These are phyloP conservation scores for Ametastegia equiseti DNA, from an alignment of 2,888 invertebrate genomes.

Conservation along the genomic window DNA sequence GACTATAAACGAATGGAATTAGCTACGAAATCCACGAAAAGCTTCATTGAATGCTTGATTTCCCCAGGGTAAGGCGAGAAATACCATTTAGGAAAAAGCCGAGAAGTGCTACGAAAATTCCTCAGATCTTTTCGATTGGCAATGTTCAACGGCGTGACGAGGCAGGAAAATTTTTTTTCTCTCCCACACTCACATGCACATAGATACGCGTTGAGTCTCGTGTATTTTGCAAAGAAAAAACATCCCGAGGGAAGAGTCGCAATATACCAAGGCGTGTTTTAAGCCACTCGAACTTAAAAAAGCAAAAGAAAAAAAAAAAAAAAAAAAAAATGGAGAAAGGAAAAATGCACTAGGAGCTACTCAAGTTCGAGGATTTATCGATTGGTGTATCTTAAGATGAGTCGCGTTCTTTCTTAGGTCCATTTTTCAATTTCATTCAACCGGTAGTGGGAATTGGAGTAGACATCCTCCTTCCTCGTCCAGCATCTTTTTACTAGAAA, in stretches of 20 bases:
- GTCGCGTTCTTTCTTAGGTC: slow-evolving; percentile 26
- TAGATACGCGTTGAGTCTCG: not conserved
- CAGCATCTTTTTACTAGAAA: slow-evolving; percentile 14
- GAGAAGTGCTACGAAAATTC: not conserved
- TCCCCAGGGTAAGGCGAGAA: slow-evolving; percentile 66
- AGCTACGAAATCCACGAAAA: slow-evolving; percentile 61
- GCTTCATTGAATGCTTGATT: slow-evolving; percentile 68
- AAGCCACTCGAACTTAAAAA: not conserved
- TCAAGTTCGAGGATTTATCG: slow-evolving; percentile 19
- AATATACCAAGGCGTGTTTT: slow-evolving; percentile 24
- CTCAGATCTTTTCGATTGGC: slow-evolving; percentile 33
- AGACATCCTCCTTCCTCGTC: not conserved
- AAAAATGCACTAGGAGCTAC: slow-evolving; percentile 13
- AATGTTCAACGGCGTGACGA: slow-evolving; percentile 11
- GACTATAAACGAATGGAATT: slow-evolving; percentile 66
- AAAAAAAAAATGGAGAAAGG: too few relatives aligned
- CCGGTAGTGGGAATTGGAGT: slow-evolving; percentile 18
- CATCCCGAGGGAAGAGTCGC: slow-evolving; percentile 25
- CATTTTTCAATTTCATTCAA: slow-evolving; percentile 45
- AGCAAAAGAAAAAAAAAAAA: not conserved
- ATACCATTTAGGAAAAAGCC: slow-evolving; percentile 63
- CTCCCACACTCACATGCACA: not conserved
- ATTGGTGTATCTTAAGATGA: slow-evolving; percentile 22
- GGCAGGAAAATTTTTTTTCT: not conserved
- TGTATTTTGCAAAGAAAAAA: slow-evolving; percentile 4